Conservation (phyloP, 2,797 vertebrate genomes). For the Macropus fuliginosus region DNA sequence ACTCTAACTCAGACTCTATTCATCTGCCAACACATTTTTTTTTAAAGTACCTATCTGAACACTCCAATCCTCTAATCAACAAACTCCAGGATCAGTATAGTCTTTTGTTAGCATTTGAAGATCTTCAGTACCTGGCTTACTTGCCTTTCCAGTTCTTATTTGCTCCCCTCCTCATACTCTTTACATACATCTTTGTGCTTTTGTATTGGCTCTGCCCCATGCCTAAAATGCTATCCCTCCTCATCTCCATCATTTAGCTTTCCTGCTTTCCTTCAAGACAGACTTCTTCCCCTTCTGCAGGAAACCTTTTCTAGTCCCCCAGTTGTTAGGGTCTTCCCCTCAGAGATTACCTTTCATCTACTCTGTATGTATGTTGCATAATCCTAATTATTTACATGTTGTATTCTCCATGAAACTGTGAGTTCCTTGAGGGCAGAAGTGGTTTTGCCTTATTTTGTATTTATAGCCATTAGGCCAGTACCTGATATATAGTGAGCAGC, state of each 20-base stretch:
- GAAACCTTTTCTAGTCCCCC: not conserved
- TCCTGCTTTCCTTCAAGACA: not conserved
- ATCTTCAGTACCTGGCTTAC: not conserved
- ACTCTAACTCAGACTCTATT: not conserved
- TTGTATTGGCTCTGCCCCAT: not conserved
- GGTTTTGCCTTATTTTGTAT: not conserved
- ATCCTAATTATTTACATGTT: not conserved
- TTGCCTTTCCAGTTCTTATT: not conserved
- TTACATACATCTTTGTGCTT: not conserved
- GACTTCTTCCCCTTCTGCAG: not conserved
- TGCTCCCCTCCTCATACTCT: not conserved
- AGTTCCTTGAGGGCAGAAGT: not conserved
- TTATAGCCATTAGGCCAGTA: not conserved
- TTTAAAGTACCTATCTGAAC: not conserved
- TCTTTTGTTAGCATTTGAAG: not conserved
- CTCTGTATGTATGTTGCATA: not conserved
- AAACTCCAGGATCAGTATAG: not conserved
- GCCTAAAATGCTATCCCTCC: not conserved
- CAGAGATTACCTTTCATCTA: not conserved
- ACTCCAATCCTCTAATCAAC: not conserved
- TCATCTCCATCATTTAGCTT: not conserved
- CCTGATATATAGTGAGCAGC: not conserved
- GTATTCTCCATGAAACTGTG: not conserved
- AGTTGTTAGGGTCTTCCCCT: not conserved
- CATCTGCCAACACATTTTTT: not conserved